Percentiles rank a stretch among this genome's conserved stretches.
These are phyloP conservation scores for Acrobasis repandana DNA, from an alignment of 2,888 invertebrate genomes.

Conservation along the genomic window DNA sequence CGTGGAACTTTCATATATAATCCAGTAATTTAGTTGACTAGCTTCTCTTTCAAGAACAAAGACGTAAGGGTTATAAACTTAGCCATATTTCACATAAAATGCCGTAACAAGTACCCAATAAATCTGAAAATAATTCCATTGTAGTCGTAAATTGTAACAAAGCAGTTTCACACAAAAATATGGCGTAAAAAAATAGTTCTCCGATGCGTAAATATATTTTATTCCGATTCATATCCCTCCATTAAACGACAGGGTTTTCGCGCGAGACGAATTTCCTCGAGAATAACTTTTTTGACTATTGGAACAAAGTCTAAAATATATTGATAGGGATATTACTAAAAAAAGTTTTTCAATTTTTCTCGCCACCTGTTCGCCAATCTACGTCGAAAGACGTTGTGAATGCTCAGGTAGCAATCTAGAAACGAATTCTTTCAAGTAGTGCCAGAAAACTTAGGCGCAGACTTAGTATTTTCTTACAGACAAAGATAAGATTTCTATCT, in stretches of 20 bases:
- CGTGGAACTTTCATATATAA: background rate
- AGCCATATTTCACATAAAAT: slow-evolving; percentile 9
- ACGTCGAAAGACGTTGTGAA: background rate
- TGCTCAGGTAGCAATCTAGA: slow-evolving; percentile 7
- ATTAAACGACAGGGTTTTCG: slow-evolving; percentile 27
- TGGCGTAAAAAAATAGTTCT: slow-evolving; percentile 29
- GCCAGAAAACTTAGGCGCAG: background rate
- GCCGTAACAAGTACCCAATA: slow-evolving; percentile 10
- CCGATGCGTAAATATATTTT: slow-evolving; percentile 31
- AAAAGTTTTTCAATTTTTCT: slow-evolving; percentile 17
- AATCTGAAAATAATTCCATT: slow-evolving; percentile 16
- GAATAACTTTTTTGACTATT: background rate
- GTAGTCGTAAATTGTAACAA: slow-evolving; percentile 17
- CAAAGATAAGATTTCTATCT: background rate
- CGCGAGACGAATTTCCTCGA: slow-evolving; percentile 18
- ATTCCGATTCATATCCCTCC: slow-evolving; percentile 32
- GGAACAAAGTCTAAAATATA: slow-evolving; percentile 11
- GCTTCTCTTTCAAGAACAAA: background rate
- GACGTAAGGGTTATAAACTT: background rate
- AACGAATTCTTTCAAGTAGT: background rate
- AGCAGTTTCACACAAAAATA: slow-evolving; percentile 25
- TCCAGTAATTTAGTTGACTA: background rate
- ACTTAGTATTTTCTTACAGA: background rate
- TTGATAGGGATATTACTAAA: slow-evolving; percentile 14
- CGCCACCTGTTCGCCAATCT: slow-evolving; percentile 10